Percentiles rank a stretch among this genome's conserved stretches.
Evolutionary conservation across 2,888 invertebrate genomes (phyloP).

Genomic region (Thymelicus sylvestris): DNA sequence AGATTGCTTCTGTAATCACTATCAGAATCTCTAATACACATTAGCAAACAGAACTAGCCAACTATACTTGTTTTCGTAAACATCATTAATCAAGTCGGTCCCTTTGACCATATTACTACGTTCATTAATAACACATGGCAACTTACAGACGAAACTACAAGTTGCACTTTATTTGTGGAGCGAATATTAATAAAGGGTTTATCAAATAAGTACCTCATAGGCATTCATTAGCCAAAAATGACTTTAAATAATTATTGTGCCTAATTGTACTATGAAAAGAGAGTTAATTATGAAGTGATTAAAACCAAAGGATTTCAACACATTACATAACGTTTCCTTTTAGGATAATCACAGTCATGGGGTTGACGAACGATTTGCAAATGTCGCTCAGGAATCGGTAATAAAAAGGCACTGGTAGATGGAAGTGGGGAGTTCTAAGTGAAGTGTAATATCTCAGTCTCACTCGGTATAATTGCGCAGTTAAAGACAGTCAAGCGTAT

Average conservation of each 20-base stretch:
- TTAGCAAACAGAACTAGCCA: neutral
- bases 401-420: neutral
- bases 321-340: neutral
- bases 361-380: neutral
- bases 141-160: slow-evolving; percentile 1
- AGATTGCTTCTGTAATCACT: no score
- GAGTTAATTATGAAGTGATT: no score
- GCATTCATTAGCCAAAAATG: no score
- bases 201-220: no score
- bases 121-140: slow-evolving; percentile 2
- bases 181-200: neutral
- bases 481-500: slow-evolving; percentile 22
- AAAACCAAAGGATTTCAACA: no score
- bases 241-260: no score
- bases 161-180: neutral
- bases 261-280: no score
- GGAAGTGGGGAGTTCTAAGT: slow-evolving; percentile 14
- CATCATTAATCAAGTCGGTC: slow-evolving; percentile 7
- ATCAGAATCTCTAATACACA: no score
- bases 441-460: slow-evolving; percentile 21
- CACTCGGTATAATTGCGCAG: slow-evolving; percentile 28
- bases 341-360: neutral
- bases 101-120: neutral
- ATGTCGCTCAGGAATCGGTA: neutral
- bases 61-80: neutral